phyloP scores from a whole-genome alignment of 2,888 invertebrate species.

The Rhagophthalmus giganteus region DNA sequence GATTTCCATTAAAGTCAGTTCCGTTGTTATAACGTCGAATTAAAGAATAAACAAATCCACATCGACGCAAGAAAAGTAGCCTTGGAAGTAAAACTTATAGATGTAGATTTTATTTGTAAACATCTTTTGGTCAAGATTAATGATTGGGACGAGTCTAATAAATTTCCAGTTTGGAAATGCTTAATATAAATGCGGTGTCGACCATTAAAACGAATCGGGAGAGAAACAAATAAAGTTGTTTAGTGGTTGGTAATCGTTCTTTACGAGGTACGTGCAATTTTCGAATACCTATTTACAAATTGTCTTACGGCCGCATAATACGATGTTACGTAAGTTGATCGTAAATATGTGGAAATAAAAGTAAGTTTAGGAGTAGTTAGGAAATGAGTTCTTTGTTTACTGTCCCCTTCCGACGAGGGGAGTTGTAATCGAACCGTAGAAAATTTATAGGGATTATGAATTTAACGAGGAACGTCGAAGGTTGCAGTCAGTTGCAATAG shows the following conservation, averaged over 20 bases:
- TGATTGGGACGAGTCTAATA: constrained; percentile 4
- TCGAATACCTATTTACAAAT: too few species aligned
- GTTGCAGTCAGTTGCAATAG: constrained; percentile 18
- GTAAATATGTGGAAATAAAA: too few species aligned
- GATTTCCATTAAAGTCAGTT: constrained; percentile 14
- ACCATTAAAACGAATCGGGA: too few species aligned
- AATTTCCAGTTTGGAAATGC: constrained; percentile 3
- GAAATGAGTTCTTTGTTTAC: neutral
- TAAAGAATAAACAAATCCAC: constrained; percentile 12
- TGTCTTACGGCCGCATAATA: too few species aligned
- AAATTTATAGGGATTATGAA: neutral
- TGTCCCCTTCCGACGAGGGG: too few species aligned
- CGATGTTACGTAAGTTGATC: too few species aligned
- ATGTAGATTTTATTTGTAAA: constrained; percentile 6
- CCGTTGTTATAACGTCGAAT: constrained; percentile 8
- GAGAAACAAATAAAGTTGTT: too few species aligned
- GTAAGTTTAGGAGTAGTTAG: neutral
- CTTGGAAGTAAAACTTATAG: neutral
- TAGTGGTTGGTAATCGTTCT: too few species aligned
- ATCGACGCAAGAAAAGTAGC: constrained; percentile 3
- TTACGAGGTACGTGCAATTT: too few species aligned
- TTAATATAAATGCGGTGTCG: neutral
- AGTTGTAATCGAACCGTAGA: neutral
- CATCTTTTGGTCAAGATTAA: constrained; percentile 16
- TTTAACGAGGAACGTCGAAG: constrained; percentile 3